These are phyloP conservation scores for Drosophila quadrilineata DNA, from an alignment of 1,140 invertebrate species.

Conservation along the genomic window DNA sequence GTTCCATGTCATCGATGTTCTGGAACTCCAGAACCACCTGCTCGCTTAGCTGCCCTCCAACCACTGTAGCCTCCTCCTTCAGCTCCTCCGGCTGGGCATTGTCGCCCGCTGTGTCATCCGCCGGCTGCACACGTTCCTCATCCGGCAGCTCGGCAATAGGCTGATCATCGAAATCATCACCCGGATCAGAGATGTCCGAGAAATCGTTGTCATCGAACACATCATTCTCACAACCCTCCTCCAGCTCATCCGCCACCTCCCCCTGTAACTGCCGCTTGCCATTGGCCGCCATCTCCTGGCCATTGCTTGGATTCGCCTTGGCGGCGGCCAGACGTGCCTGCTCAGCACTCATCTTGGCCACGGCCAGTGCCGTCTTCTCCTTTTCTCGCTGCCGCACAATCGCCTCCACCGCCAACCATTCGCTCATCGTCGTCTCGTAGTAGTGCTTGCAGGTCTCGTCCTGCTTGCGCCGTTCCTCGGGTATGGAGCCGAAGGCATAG, in stretches of 20 bases:
- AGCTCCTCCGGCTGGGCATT: not conserved
- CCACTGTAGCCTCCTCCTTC: not conserved
- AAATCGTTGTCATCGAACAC: constrained; percentile 80
- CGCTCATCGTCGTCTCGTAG: constrained; percentile 95
- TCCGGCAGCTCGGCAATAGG: not conserved
- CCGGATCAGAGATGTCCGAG: constrained; percentile 80
- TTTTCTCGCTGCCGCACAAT: constrained; percentile 93
- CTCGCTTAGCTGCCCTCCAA: constrained; percentile 33
- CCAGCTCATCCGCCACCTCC: constrained; percentile 14
- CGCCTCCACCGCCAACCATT: constrained; percentile 96
- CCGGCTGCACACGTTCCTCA: not conserved
- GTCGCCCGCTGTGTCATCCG: no score
- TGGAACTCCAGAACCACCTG: constrained; percentile 64
- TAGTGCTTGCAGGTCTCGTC: constrained; percentile 87
- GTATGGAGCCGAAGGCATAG: constrained; percentile 89
- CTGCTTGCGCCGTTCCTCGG: constrained; percentile 86
- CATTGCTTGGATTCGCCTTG: constrained; percentile 34
- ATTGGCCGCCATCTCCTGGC: constrained; percentile 58
- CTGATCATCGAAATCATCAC: constrained; percentile 63
- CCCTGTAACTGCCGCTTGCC: constrained; percentile 47
- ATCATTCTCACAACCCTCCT: constrained; percentile 48
- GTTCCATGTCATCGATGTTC: constrained; percentile 70
- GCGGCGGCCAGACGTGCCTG: constrained; percentile 53
- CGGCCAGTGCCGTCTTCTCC: constrained; percentile 85
- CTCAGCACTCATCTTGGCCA: constrained; percentile 84